Base-by-base conservation (phyloP, 2,888 invertebrate species). In the Panopea generosa region DNA sequence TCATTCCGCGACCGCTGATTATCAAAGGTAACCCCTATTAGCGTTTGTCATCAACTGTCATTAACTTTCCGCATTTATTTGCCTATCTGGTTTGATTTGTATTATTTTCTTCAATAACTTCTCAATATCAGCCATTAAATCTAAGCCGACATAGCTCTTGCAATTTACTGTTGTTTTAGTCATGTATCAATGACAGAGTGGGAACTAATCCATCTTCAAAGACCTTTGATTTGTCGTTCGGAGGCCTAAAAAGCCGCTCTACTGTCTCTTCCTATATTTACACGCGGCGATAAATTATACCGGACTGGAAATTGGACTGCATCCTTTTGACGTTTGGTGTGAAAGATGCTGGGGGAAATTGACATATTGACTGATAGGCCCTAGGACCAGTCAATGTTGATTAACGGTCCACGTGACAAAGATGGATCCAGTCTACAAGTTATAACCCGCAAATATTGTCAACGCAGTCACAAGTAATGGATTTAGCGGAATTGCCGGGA, bases 361-460 rank as follows among this genome's bases (percentile, higher is more conserved):
- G 67, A 67, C 67, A 67, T 20, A n/a, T 20, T 67, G 67, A 67
- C 29, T 40, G 67, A 67, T 67, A 59, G 67, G 45, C 26, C 49
- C 45, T 24, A 22, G 49, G 33, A 57, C 50, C 59, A 27, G 67
- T 67, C 67, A 24, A n/a, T 29, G 24, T 24, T 49, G 57, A 57
- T 57, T 45, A 67, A 47, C 55, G 38, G 29, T 26, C 4, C 4
- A 6, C 4, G 3, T 52, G 52, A 52, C 52, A 52, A 22, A 18
- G 52, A 52, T 20, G 52, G 4, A 52, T 52, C 52, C 11, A 18
- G n/a, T 4, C 6, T 45, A 4, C n/a, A 45, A 45, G 45, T 45
- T 45, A 45, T 45, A 18, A 20, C n/a, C 20, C 45, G 52, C 50
- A 38, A 33, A 14, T 29, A 16, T n/a, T 62, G 62, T 62, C 62